Evolutionary conservation across 1,140 invertebrate genomes (phyloP), one percentile per base, ranked within the genome.

Genomic region (Druon quercuslanigerum): DNA sequence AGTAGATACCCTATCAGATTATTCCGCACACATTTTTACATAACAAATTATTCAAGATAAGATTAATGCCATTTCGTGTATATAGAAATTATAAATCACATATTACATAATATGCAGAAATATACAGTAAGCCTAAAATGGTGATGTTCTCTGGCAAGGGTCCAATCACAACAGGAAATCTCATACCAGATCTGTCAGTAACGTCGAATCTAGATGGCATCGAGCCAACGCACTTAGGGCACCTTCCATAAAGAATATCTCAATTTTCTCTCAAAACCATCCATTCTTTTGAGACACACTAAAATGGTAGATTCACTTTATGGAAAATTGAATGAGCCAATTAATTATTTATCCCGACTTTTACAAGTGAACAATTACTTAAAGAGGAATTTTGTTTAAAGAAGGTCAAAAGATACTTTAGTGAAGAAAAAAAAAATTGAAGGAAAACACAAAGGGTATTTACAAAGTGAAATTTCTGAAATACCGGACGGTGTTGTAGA

Each of bases 131-230:
- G 75, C 78, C 79, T 78, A 79, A 79, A 79, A 79, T 76, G 77
- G 71, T 74, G 70, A 82, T 74, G 76, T 74, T 75, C 4, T 1
- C 56, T 84, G 83, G 83, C 79, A 54, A 5, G 12, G 19, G n/a
- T 78, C 83, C 83, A 84, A 83, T 83, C 78, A 74, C 78, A 82
- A 80, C 77, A 72, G 50, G 51, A 60, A 83, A 80, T 84, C 79
- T 80, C 80, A 75, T 84, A 79, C 71, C 52, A 83, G 77, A 82
- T 84, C 79, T 79, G 78, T 81, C 73, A 77, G 81, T 84, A 80
- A 78, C 79, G 78, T 83, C 79, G 81, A 82, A 83, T 81, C 74
- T 83, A 77, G 54, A 71, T 84, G 83, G 83, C 82, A 79, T 6
- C 20, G 16, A 20, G 81, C 83, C 83, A 84, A 83, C 82, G 73